Percentiles rank a stretch among this genome's conserved stretches.
Evolutionary conservation across 2,797 vertebrate species (phyloP).

Genomic region (Lutjanus argentimaculatus): DNA sequence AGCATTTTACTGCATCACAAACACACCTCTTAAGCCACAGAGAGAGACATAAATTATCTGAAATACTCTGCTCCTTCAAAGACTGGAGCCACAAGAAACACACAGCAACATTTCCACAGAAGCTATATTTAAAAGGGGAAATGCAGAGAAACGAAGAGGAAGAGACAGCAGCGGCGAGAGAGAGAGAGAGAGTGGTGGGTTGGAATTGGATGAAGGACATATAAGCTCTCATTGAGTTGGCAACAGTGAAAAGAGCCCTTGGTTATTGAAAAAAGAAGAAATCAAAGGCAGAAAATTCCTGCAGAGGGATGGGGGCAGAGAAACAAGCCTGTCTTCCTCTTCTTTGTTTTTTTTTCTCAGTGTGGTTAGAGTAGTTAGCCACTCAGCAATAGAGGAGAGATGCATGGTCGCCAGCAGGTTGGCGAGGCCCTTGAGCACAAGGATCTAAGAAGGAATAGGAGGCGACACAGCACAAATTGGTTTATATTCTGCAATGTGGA

Average conservation of each 20-base stretch:
- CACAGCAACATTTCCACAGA: slow-evolving; percentile 67
- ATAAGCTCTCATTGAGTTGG: slow-evolving; percentile 79
- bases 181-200: slow-evolving; percentile 64
- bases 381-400: slow-evolving; percentile 66
- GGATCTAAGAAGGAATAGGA: slow-evolving; percentile 72
- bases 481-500: slow-evolving; percentile 63
- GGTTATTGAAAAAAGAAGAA: slow-evolving; percentile 79
- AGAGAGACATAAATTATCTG: slow-evolving; percentile 61
- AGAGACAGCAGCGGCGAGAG: slow-evolving; percentile 55
- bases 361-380: slow-evolving; percentile 71
- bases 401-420: slow-evolving; percentile 74
- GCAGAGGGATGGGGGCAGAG: slow-evolving; percentile 73
- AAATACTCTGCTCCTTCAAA: slow-evolving; percentile 68
- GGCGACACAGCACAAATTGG: slow-evolving; percentile 75
- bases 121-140: slow-evolving; percentile 73
- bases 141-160: slow-evolving; percentile 64
- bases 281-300: slow-evolving; percentile 83
- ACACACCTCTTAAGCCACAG: slow-evolving; percentile 57
- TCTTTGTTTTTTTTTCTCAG: slow-evolving; percentile 62
- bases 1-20: slow-evolving; percentile 51
- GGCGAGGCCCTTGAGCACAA: slow-evolving; percentile 67
- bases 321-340: slow-evolving; percentile 75
- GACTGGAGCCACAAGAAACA: slow-evolving; percentile 72
- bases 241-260: slow-evolving; percentile 80
- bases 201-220: slow-evolving; percentile 81